phyloP scores from a whole-genome alignment of 2,797 vertebrate species.

The Lutjanus argentimaculatus region DNA sequence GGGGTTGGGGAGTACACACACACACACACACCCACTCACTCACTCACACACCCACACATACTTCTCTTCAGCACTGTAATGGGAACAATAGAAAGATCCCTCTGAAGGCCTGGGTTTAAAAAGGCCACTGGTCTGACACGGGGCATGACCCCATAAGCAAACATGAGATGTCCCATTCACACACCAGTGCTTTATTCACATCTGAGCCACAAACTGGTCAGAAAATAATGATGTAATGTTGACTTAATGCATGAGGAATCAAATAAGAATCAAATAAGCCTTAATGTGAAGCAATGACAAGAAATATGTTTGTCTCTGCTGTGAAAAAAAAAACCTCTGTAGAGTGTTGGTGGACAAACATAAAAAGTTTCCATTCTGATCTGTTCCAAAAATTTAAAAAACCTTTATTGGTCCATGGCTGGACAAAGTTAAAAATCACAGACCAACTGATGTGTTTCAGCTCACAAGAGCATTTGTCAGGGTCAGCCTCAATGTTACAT shows the following conservation, averaged over 20 bases:
- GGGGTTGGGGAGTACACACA: constrained; percentile 66
- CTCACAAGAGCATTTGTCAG: too few relatives aligned
- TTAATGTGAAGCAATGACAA: background rate
- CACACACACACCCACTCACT: constrained; percentile 10
- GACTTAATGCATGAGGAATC: constrained; percentile 17
- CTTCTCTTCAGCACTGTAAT: constrained; percentile 71
- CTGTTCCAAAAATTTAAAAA: too few relatives aligned
- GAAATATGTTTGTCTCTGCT: too few relatives aligned
- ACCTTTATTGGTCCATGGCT: too few relatives aligned
- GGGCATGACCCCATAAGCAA: constrained; percentile 76
- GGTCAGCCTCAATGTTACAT: too few relatives aligned
- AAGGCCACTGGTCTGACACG: constrained; percentile 60
- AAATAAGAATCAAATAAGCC: background rate
- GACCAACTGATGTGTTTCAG: too few relatives aligned
- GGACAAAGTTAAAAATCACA: too few relatives aligned
- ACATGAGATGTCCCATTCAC: constrained; percentile 67
- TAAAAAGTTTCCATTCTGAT: too few relatives aligned
- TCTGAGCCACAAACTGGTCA: constrained; percentile 20
- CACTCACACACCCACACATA: constrained; percentile 41
- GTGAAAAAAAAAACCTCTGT: too few relatives aligned
- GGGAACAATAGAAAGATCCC: constrained; percentile 80
- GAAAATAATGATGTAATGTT: constrained; percentile 20
- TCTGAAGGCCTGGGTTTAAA: constrained; percentile 61
- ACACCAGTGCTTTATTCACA: constrained; percentile 54
- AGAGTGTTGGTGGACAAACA: too few relatives aligned